These are phyloP conservation scores for Tauraco erythrolophus DNA, from an alignment of 2,113 vertebrate genomes.

Conservation along the genomic window DNA sequence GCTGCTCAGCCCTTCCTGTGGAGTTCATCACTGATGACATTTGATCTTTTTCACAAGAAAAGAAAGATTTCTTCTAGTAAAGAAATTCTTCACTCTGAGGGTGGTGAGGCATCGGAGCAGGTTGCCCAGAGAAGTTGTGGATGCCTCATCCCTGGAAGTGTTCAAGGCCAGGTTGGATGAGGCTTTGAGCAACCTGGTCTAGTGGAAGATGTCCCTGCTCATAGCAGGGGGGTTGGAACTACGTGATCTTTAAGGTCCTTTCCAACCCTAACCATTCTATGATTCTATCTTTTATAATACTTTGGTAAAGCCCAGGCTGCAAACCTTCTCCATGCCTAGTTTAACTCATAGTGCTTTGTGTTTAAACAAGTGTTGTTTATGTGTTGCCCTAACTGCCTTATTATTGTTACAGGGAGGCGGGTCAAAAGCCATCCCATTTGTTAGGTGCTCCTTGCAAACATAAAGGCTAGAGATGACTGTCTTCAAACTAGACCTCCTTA, in stretches of 20 bases:
- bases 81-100: too few relatives aligned
- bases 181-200: too few relatives aligned
- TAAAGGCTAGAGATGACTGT: neutral
- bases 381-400: fast-evolving
- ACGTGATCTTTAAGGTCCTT: too few relatives aligned
- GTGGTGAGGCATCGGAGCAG: too few relatives aligned
- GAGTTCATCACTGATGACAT: neutral
- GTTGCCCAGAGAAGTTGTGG: too few relatives aligned
- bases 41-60: too few relatives aligned
- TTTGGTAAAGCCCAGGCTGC: neutral
- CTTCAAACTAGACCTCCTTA: neutral
- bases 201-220: too few relatives aligned
- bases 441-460: neutral
- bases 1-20: neutral
- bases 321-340: neutral
- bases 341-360: neutral
- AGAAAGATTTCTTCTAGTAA: too few relatives aligned
- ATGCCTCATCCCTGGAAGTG: too few relatives aligned
- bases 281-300: neutral
- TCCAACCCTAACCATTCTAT: too few relatives aligned
- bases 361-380: neutral
- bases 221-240: too few relatives aligned
- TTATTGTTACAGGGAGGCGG: neutral
- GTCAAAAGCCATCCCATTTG: neutral
- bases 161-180: too few relatives aligned